These are phyloP conservation scores for Epsilonema sp. DNA, from an alignment of 2,888 invertebrate species.

Conservation along the genomic window DNA sequence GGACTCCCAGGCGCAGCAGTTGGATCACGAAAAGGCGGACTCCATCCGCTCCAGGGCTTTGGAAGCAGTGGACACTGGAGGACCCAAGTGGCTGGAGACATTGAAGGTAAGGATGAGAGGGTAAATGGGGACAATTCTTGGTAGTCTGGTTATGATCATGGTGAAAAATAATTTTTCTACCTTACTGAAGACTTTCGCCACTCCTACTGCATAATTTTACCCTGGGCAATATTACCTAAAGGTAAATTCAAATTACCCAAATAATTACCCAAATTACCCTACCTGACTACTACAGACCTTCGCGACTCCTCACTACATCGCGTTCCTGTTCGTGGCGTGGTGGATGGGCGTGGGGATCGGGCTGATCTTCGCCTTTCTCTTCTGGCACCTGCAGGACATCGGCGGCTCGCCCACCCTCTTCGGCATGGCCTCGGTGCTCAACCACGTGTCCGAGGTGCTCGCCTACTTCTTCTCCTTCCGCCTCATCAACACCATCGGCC, in stretches of 20 bases:
- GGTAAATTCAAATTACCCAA: constrained; percentile 75
- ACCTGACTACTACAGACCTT: constrained; percentile 54
- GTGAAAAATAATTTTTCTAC: too few relatives aligned
- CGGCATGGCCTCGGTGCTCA: constrained; percentile 92
- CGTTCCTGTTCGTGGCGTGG: constrained; percentile 87
- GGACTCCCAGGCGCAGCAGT: constrained; percentile 11
- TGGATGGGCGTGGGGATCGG: constrained; percentile 99
- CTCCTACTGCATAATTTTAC: constrained; percentile 23
- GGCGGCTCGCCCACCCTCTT: constrained; percentile 91
- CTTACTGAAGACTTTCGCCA: neutral
- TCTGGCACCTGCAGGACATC: constrained; percentile 74
- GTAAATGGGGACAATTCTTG: too few relatives aligned
- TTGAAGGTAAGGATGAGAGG: neutral
- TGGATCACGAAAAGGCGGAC: constrained; percentile 25
- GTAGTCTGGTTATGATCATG: too few relatives aligned
- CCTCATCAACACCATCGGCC: constrained; percentile 77
- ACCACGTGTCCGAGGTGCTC: constrained; percentile 72
- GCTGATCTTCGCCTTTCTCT: constrained; percentile 90
- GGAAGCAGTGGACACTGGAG: too few relatives aligned
- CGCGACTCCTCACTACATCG: constrained; percentile 67
- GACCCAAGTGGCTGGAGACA: too few relatives aligned
- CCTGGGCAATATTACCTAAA: constrained; percentile 77
- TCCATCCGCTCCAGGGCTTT: constrained; percentile 21
- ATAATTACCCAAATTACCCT: constrained; percentile 86
- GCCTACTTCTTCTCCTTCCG: constrained; percentile 95